These are phyloP conservation scores for Autographa gamma DNA, from an alignment of 2,888 invertebrate species.

Conservation along the genomic window DNA sequence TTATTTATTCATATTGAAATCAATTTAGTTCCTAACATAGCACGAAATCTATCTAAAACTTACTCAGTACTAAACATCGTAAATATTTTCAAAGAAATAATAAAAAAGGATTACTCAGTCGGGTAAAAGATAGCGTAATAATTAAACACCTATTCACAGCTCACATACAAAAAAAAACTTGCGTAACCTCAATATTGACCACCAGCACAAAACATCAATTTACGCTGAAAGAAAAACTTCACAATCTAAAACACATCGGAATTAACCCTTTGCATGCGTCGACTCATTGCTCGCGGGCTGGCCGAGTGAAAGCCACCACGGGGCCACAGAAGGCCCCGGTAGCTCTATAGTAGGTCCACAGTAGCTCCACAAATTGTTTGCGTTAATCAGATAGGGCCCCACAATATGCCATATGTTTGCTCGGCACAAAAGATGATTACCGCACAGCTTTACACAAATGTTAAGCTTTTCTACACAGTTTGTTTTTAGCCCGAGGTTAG, in stretches of 20 bases:
- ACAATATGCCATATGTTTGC: constrained; percentile 84
- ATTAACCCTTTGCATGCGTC: constrained; percentile 73
- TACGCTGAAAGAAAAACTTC: constrained; percentile 43
- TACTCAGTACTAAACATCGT: too few relatives aligned
- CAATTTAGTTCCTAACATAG: too few relatives aligned
- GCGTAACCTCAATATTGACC: constrained; percentile 12
- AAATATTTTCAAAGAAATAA: too few relatives aligned
- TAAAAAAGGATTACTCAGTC: too few relatives aligned
- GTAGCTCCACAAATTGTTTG: constrained; percentile 76
- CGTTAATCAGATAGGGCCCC: constrained; percentile 81
- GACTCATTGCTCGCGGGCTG: constrained; percentile 64
- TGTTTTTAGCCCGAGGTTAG: constrained; percentile 42
- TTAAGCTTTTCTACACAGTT: constrained; percentile 49
- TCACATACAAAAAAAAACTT: neutral
- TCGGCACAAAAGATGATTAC: constrained; percentile 69
- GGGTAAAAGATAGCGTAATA: too few relatives aligned
- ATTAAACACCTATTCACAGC: too few relatives aligned
- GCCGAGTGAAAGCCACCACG: constrained; percentile 41
- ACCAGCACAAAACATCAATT: constrained; percentile 20
- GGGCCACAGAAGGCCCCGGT: too few relatives aligned
- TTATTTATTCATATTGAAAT: too few relatives aligned
- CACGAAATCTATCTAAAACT: too few relatives aligned
- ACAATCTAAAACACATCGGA: constrained; percentile 75
- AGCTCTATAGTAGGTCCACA: constrained; percentile 58
- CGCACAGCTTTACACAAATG: constrained; percentile 66